Percentiles rank a stretch among this genome's conserved stretches.
These are phyloP conservation scores for Eupeodes corollae DNA, from an alignment of 1,140 invertebrate genomes.

Conservation along the genomic window DNA sequence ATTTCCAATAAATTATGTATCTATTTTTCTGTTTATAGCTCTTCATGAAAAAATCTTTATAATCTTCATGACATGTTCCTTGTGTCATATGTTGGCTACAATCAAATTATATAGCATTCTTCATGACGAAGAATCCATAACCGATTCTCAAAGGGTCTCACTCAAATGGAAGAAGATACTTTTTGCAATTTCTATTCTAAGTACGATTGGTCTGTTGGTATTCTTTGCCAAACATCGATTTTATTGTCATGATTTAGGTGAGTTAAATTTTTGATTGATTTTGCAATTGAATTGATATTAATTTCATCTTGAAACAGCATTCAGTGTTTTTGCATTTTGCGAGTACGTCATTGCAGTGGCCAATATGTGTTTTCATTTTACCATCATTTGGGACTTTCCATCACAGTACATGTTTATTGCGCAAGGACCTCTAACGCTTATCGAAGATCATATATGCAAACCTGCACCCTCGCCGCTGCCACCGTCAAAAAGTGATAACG, in stretches of 20 bases:
- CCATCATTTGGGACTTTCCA: constrained; percentile 75
- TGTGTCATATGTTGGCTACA: constrained; percentile 66
- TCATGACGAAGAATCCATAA: constrained; percentile 33
- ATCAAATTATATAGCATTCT: constrained; percentile 30
- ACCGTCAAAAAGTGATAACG: not conserved
- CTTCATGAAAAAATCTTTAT: constrained; percentile 89
- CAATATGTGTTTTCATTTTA: constrained; percentile 85
- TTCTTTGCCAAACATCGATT: constrained; percentile 82
- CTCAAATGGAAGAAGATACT: constrained; percentile 61
- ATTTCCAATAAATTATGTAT: constrained; percentile 6
- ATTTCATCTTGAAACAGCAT: constrained; percentile 52
- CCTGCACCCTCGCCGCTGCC: not conserved
- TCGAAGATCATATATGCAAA: constrained; percentile 16
- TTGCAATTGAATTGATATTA: constrained; percentile 5
- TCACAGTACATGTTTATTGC: constrained; percentile 65
- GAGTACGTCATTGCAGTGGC: constrained; percentile 82
- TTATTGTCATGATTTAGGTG: constrained; percentile 78
- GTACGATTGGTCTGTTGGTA: constrained; percentile 67
- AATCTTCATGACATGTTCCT: constrained; percentile 76
- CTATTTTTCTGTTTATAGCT: constrained; percentile 51
- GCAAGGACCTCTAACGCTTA: constrained; percentile 36
- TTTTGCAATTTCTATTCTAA: constrained; percentile 61
- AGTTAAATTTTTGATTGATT: constrained; percentile 4
- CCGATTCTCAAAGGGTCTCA: constrained; percentile 32
- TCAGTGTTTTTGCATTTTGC: constrained; percentile 86